Conservation (phyloP, 2,797 vertebrate species). For the Euphonia xanthogaster region DNA sequence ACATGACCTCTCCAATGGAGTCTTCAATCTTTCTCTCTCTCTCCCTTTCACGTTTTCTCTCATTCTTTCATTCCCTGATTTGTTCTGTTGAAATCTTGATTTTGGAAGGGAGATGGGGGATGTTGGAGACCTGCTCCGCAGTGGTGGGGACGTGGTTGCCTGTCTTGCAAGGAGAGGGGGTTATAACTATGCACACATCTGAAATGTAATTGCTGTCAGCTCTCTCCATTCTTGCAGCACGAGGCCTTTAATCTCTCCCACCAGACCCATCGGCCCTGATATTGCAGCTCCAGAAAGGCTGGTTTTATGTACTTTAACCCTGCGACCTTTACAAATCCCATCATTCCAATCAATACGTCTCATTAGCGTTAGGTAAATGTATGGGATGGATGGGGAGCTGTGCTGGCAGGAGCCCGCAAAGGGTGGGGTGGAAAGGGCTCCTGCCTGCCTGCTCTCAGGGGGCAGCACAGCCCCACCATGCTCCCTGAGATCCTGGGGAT, state of each 20-base stretch:
- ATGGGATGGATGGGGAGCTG: slow-evolving; percentile 62
- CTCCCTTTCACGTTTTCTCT: background rate
- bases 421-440: slow-evolving; percentile 2
- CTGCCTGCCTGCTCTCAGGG: background rate
- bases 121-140: background rate
- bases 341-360: slow-evolving; percentile 79
- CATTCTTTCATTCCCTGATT: background rate
- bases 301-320: slow-evolving; percentile 78
- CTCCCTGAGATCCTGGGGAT: background rate
- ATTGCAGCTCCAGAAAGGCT: slow-evolving; percentile 74
- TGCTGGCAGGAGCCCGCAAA: background rate
- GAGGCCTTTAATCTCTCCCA: slow-evolving; percentile 76
- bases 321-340: slow-evolving; percentile 77
- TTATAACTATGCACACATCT: slow-evolving; percentile 70
- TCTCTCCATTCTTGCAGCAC: slow-evolving; percentile 67
- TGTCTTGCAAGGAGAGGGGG: background rate
- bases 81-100: background rate
- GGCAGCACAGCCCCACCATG: background rate
- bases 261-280: slow-evolving; percentile 74
- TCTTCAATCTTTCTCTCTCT: background rate
- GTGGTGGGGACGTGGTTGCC: background rate
- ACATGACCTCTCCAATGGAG: background rate
- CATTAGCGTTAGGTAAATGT: slow-evolving; percentile 79
- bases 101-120: background rate
- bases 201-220: slow-evolving; percentile 75